A percentile compares a stretch with the other conserved stretches of the same genome.
Conservation (phyloP, 2,797 vertebrate genomes). For the Pseudochirops cupreus region DNA sequence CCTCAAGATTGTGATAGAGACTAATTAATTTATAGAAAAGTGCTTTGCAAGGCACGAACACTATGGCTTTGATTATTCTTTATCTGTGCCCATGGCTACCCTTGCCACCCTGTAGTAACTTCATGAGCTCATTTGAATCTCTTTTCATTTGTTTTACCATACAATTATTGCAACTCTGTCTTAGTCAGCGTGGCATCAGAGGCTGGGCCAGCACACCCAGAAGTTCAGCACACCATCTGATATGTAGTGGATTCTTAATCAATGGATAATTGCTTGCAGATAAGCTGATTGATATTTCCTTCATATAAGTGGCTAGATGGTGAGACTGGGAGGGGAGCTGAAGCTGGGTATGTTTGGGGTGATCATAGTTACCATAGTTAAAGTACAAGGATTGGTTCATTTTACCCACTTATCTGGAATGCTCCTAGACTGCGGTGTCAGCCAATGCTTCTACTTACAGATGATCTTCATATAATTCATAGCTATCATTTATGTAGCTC, state of each 20-base stretch:
- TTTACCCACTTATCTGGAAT: background rate
- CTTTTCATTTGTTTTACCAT: background rate
- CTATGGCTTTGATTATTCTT: background rate
- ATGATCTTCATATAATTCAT: background rate
- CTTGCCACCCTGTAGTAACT: background rate
- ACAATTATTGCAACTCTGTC: background rate
- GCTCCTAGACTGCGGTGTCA: background rate
- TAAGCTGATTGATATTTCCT: background rate
- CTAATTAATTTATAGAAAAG: background rate
- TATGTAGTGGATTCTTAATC: background rate
- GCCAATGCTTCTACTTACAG: background rate
- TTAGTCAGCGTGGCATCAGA: background rate
- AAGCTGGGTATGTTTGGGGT: background rate
- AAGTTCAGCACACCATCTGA: background rate
- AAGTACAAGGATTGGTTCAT: background rate
- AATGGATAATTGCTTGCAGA: background rate
- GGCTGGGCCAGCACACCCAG: background rate
- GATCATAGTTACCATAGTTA: background rate
- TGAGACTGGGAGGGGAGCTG: background rate
- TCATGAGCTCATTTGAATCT: background rate
- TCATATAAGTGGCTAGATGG: background rate
- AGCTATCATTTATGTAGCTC: background rate
- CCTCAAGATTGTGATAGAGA: background rate
- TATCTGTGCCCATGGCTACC: background rate
- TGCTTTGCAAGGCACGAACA: background rate